Conservation (phyloP, 2,113 vertebrate genomes). For the Phocoena sinus region DNA sequence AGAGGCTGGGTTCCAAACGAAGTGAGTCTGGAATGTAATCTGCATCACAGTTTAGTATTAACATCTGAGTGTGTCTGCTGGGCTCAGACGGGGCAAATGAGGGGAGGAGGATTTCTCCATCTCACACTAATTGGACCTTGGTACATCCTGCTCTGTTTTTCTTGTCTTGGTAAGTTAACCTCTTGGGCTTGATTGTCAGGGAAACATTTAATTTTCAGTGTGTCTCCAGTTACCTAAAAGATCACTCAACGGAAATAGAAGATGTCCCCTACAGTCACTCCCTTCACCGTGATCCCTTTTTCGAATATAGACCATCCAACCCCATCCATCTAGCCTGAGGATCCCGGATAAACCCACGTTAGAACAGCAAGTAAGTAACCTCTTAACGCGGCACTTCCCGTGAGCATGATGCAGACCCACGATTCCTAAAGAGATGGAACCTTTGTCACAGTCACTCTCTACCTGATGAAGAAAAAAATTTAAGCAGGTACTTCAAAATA, state of each 20-base stretch:
- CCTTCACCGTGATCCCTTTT: neutral
- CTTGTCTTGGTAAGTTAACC: neutral
- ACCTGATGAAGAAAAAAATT: neutral
- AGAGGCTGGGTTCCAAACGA: neutral
- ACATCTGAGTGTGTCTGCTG: neutral
- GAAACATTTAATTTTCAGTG: slow-evolving; percentile 6
- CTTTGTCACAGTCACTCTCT: neutral
- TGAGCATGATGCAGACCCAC: neutral
- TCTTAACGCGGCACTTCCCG: neutral
- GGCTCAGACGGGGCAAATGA: neutral
- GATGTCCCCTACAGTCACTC: neutral
- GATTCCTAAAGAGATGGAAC: neutral
- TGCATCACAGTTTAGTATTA: fast-evolving
- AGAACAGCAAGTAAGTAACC: neutral
- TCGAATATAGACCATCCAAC: neutral
- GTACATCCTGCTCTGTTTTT: neutral
- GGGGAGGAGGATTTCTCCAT: neutral
- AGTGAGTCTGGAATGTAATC: fast-evolving
- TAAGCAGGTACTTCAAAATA: slow-evolving; percentile 30
- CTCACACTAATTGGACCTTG: neutral
- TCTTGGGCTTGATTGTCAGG: neutral
- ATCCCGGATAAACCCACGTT: fast-evolving
- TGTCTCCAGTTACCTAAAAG: slow-evolving; percentile 20
- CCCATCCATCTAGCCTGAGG: neutral
- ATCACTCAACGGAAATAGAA: neutral